Percentiles rank a stretch among this genome's conserved stretches.
Evolutionary conservation across 2,888 invertebrate species (phyloP).

Genomic region (Nezara viridula): DNA sequence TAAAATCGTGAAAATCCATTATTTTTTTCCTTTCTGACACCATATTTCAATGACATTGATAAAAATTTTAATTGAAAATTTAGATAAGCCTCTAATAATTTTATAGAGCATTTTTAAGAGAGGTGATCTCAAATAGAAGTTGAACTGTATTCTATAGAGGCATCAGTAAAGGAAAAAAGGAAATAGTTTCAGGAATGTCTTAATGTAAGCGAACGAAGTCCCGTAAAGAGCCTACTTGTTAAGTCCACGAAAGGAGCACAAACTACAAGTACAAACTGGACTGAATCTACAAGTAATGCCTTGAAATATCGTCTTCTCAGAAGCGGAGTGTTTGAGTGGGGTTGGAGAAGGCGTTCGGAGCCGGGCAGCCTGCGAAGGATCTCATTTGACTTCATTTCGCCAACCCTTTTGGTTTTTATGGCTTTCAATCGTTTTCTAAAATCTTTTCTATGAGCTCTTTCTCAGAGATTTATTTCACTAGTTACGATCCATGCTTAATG

Average conservation of each 20-base stretch:
- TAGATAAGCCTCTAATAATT: no score
- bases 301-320: not conserved
- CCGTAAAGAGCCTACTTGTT: not conserved
- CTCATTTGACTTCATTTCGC: not conserved
- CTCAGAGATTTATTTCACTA: not conserved
- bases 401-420: not conserved
- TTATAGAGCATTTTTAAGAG: no score
- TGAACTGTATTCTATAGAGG: no score
- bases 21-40: no score
- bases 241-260: not conserved
- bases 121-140: no score
- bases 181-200: not conserved
- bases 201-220: not conserved
- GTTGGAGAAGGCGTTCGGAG: not conserved
- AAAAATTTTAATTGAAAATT: no score
- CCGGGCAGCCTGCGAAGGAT: not conserved
- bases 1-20: no score
- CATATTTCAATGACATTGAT: no score
- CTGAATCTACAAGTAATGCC: slow-evolving; percentile 24
- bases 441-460: not conserved
- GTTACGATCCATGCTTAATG: no score
- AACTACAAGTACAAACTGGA: not conserved
- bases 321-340: not conserved
- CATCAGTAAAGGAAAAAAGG: not conserved
- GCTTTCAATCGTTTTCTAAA: not conserved